Evolutionary conservation across 2,113 vertebrate species (phyloP).

Genomic region (Peucedramus taeniatus): DNA sequence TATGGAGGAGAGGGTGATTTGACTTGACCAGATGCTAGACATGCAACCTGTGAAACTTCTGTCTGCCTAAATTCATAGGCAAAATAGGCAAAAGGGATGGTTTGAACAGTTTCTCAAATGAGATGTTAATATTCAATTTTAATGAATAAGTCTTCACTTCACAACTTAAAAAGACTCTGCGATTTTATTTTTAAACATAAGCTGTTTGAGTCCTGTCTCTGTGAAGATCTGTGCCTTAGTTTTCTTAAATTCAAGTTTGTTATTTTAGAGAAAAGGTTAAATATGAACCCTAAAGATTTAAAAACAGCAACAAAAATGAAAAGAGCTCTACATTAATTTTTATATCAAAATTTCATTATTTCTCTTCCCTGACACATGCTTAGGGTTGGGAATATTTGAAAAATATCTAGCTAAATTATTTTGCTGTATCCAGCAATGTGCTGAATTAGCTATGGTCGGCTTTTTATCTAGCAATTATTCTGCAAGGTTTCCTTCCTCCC

Average conservation of each 20-base stretch:
- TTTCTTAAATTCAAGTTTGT: slow-evolving; percentile 9
- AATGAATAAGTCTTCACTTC: slow-evolving; percentile 9
- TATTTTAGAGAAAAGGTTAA: slow-evolving; percentile 16
- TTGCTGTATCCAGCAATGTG: not conserved
- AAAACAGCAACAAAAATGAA: not conserved
- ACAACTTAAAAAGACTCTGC: slow-evolving; percentile 1
- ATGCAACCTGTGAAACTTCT: slow-evolving; percentile 52
- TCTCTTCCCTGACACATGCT: not conserved
- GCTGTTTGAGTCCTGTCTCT: not conserved
- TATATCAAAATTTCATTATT: not conserved
- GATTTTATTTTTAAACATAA: slow-evolving; percentile 53
- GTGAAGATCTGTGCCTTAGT: slow-evolving; percentile 2
- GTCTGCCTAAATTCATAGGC: slow-evolving; percentile 45
- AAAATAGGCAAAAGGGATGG: slow-evolving; percentile 39
- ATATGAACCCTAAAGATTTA: not conserved
- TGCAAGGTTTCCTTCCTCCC: not conserved
- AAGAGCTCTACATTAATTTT: not conserved
- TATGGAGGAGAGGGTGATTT: slow-evolving; percentile 44
- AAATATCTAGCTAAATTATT: not conserved
- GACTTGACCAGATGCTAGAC: slow-evolving; percentile 51
- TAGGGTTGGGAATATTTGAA: not conserved
- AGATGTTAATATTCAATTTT: slow-evolving; percentile 53
- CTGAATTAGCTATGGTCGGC: slow-evolving; percentile 7
- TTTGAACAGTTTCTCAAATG: slow-evolving; percentile 39
- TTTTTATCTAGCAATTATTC: slow-evolving; percentile 13